phyloP scores from a whole-genome alignment of 2,888 invertebrate species.

The Noctua janthina region DNA sequence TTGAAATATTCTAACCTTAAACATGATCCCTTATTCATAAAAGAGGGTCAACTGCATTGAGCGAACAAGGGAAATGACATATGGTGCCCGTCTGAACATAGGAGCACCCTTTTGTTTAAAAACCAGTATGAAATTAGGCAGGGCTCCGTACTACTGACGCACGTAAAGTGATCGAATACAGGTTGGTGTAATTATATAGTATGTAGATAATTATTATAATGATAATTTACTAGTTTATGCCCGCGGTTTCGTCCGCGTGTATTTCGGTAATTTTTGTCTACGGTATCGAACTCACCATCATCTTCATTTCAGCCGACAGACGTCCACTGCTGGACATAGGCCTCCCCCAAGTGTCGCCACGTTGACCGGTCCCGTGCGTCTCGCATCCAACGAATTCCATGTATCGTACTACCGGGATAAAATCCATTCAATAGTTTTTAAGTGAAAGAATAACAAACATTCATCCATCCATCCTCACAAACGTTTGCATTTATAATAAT shows the following conservation, averaged over 20 bases:
- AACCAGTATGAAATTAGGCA: background rate
- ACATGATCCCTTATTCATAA: slow-evolving; percentile 15
- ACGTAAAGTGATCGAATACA: background rate
- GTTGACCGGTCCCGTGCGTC: too few species aligned
- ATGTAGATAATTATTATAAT: background rate
- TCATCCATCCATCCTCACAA: background rate
- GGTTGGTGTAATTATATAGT: background rate
- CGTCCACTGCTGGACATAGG: too few species aligned
- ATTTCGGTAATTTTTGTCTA: background rate
- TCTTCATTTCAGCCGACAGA: too few species aligned
- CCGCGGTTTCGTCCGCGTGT: background rate
- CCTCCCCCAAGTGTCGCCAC: too few species aligned
- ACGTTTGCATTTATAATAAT: background rate
- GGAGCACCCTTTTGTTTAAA: slow-evolving; percentile 14
- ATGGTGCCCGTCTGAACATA: slow-evolving; percentile 15
- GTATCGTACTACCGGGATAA: background rate
- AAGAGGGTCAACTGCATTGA: slow-evolving; percentile 35
- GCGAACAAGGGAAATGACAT: slow-evolving; percentile 38
- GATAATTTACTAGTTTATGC: background rate
- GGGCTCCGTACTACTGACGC: background rate
- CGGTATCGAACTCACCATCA: background rate
- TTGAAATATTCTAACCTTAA: slow-evolving; percentile 16
- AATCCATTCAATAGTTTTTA: background rate
- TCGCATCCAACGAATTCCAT: too few species aligned
- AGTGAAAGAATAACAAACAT: background rate